Conservation (phyloP, 2,113 vertebrate species). For the Antidorcas marsupialis region DNA sequence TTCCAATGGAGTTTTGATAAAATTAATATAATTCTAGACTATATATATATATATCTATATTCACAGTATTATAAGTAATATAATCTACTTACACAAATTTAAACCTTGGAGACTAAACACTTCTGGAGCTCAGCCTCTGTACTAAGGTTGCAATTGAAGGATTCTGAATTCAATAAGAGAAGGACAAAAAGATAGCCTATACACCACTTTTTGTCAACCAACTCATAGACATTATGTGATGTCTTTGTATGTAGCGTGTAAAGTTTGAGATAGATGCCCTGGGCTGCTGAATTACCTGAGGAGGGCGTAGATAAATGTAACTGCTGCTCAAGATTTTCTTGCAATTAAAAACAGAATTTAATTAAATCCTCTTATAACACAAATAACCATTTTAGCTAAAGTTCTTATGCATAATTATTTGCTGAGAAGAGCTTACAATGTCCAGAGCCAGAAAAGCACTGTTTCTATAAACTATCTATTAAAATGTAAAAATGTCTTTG, state of each 20-base stretch:
- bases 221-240: not conserved
- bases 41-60: not conserved
- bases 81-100: not conserved
- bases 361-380: not conserved
- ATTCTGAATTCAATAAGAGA: not conserved
- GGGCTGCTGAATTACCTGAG: not conserved
- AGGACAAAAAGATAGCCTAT: not conserved
- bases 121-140: not conserved
- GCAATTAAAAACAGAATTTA: not conserved
- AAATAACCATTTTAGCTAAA: not conserved
- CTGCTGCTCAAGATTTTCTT: not conserved
- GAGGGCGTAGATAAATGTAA: not conserved
- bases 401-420: not conserved
- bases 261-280: not conserved
- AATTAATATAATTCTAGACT: not conserved
- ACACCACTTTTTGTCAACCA: not conserved
- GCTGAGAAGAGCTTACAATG: not conserved
- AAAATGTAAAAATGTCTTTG: not conserved
- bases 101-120: not conserved
- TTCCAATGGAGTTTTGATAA: not conserved
- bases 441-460: not conserved
- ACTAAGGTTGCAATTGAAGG: not conserved
- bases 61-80: not conserved
- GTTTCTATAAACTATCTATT: not conserved
- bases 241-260: not conserved